Evolutionary conservation across 2,888 invertebrate species (phyloP), one percentile per base, ranked within the genome.

Genomic region (Drosophila neotestacea): DNA sequence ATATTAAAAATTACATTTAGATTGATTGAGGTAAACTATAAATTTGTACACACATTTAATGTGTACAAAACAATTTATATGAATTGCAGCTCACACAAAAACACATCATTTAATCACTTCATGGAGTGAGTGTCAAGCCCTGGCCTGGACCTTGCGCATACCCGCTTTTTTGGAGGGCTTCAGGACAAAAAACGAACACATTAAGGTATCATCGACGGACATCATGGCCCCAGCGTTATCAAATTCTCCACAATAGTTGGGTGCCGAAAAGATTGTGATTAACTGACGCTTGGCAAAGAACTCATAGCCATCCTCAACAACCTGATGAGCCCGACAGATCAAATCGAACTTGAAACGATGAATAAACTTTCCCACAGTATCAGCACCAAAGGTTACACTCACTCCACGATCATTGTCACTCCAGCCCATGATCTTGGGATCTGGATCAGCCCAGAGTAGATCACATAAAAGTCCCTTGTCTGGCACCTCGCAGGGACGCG

Each of bases 371-470:
- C 73, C 75, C 6, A 81, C 84, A 9, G 94, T 94, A 94, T 99
- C 99, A 36, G 98, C 97, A 85, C 99, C 99, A 93, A 99, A 99
- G 10, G 98, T 99, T 93, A 98, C 99, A 89, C 98, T 98, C 77
- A 99, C 99, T 50, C 99, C 99, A 90, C 99, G 95, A 92, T 99
- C 99, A 92, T 99, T 99, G 93, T 99, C 99, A 56, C 98, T 98
- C 99, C 99, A 99, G 30, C 99, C 98, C 94, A 97, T 97, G 59
- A 98, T 98, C 92, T 97, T 97, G 93, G 98, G 97, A 92, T 98
- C 98, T 1, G 97, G 97, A 93, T 97, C 98, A 13, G 98, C 96
- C 98, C 98, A 98, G 76, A 98, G 94, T 88, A 98, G 94, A 94
- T 98, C 98, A 93, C 98, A 99, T 46, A 98, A 94, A 83, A 98